Conservation (phyloP, 2,888 invertebrate species). For the Limnephilus rhombicus region DNA sequence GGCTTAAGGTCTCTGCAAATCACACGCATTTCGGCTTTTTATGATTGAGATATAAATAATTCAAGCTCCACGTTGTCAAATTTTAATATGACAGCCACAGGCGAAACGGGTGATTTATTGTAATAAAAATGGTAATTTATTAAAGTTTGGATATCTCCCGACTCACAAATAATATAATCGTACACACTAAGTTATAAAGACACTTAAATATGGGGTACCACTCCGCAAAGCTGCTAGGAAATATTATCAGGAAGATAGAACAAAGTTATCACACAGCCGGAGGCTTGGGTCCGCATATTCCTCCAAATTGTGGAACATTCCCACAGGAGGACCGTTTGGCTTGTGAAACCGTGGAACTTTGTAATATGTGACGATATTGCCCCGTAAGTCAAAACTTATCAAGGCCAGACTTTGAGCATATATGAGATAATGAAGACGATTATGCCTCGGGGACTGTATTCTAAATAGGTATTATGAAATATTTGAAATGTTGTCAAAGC, state of each 20-base stretch:
- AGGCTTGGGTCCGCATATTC: constrained; percentile 30
- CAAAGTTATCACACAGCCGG: constrained; percentile 23
- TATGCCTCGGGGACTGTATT: background rate
- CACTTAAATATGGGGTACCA: background rate
- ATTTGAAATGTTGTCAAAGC: constrained; percentile 1
- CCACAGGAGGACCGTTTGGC: constrained; percentile 19
- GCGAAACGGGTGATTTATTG: background rate
- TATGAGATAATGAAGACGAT: constrained; percentile 37
- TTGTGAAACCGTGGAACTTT: constrained; percentile 16
- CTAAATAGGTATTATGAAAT: constrained; percentile 7
- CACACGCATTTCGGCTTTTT: background rate
- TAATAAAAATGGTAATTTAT: constrained; percentile 1
- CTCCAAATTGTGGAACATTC: constrained; percentile 22
- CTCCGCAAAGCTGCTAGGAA: constrained; percentile 3
- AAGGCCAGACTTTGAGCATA: constrained; percentile 17
- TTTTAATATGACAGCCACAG: background rate
- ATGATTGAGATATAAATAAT: background rate
- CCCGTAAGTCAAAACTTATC: constrained; percentile 45
- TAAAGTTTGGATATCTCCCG: background rate
- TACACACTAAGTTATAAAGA: background rate
- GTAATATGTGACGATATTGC: constrained; percentile 46
- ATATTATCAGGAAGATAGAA: constrained; percentile 30
- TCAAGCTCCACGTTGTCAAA: background rate
- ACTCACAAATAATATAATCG: background rate
- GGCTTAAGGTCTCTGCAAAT: background rate